Evolutionary conservation across 2,797 vertebrate genomes (phyloP), one percentile per base, ranked within the genome.

Genomic region (Ficedula albicollis): DNA sequence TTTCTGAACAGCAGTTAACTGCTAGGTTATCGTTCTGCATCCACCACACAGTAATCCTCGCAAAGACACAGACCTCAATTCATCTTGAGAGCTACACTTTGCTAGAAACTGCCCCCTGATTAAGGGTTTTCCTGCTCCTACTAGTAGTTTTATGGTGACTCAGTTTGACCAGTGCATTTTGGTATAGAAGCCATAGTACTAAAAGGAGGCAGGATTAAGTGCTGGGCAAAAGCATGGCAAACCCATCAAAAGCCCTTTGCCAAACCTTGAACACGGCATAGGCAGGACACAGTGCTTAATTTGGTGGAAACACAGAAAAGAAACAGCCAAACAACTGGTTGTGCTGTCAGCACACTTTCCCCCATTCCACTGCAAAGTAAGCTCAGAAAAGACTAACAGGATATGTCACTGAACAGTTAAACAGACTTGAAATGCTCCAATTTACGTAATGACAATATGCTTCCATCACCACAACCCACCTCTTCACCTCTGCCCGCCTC

Each of bases 391-490:
- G 55, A 76, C 69, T 87, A 85, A 91, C 5, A 8, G 46, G 46
- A 72, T 54, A 58, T 20, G 55, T 49, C 69, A 84, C 49, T 62
- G 66, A 96, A 91, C 69, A 84, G 82, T 84, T 88, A 94, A 89
- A 78, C n/a, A 90, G 73, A 82, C 16, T 64, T 54, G 27, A 94
- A 87, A 69, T 84, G 54, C n/a, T 96, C 63, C 80, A 81, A 63
- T 91, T 92, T 76, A 79, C 54, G 51, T 85, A 91, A 91, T 62
- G 73, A 85, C 77, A 90, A 79, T 70, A 88, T n/a, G 59, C 44
- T 84, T 76, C 67, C 66, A 79, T 76, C 59, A 88, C 75, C 39
- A 44, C 19, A 84, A 90, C 59, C 74, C 56, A 91, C 77, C 74
- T 92, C 70, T 84, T 92, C 83, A 76, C 39, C 52, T 63, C 58